phyloP scores from a whole-genome alignment of 2,113 vertebrate species.

The Tretioscincus oriximinensis region DNA sequence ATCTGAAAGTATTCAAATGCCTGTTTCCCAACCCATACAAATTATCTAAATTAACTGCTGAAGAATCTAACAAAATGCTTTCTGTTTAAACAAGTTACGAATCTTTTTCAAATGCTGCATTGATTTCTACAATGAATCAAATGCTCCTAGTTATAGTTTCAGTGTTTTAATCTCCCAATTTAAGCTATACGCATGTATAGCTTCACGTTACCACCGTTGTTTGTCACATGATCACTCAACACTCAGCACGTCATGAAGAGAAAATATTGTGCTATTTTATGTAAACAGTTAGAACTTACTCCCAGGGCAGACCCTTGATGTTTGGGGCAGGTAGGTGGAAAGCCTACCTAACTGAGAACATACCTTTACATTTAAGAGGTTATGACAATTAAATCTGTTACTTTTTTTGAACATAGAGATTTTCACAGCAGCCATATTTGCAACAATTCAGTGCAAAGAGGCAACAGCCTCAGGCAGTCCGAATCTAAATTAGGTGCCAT shows the following conservation, averaged over 20 bases:
- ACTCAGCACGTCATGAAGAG: slow-evolving; percentile 18
- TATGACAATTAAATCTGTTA: slow-evolving; percentile 19
- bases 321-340: not conserved
- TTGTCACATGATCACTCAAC: slow-evolving; percentile 19
- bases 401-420: slow-evolving; percentile 7
- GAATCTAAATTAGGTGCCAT: slow-evolving; percentile 10
- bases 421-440: slow-evolving; percentile 23
- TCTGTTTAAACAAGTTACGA: slow-evolving; percentile 23
- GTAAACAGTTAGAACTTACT: slow-evolving; percentile 15
- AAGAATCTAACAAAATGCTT: not conserved
- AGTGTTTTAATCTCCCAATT: not conserved
- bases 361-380: slow-evolving; percentile 16
- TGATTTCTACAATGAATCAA: not conserved
- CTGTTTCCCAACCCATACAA: slow-evolving; percentile 24
- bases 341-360: not conserved
- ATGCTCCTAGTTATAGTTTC: not conserved
- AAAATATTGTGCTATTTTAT: slow-evolving; percentile 20
- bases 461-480: slow-evolving; percentile 27
- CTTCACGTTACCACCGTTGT: not conserved
- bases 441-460: slow-evolving; percentile 31
- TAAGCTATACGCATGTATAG: slow-evolving; percentile 26
- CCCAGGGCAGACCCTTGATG: not conserved
- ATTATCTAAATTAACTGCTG: slow-evolving; percentile 33
- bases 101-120: slow-evolving; percentile 18
- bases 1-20: slow-evolving; percentile 11